Evolutionary conservation across 2,113 vertebrate genomes (phyloP).

Genomic region (Onychostruthus taczanowskii): DNA sequence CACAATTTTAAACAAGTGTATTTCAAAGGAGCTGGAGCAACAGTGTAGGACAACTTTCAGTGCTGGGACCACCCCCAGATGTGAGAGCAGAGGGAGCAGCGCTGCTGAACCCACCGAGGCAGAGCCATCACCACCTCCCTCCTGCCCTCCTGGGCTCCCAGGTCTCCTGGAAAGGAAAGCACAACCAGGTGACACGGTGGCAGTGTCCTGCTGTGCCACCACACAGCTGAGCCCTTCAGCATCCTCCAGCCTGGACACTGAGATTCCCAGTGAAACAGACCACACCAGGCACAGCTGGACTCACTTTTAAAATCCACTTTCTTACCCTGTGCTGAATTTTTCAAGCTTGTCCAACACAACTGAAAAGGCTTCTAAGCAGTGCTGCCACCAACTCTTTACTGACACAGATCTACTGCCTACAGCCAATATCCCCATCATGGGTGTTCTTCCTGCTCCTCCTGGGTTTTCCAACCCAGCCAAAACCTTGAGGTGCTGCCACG

Average conservation of each 20-base stretch:
- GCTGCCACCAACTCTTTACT: too few relatives aligned
- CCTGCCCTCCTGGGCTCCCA: accelerated
- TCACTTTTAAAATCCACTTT: not conserved
- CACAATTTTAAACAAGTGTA: not conserved
- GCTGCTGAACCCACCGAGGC: accelerated
- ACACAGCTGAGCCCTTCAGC: accelerated
- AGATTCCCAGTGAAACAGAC: not conserved
- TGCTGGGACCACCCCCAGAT: accelerated
- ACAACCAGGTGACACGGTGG: accelerated
- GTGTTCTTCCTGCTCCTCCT: not conserved
- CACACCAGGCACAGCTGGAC: accelerated
- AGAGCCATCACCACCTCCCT: not conserved
- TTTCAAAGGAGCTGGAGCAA: not conserved
- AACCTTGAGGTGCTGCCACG: not conserved
- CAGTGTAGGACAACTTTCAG: accelerated
- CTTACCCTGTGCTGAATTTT: not conserved
- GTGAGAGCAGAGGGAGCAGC: not conserved
- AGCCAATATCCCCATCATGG: accelerated
- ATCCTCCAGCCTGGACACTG: accelerated
- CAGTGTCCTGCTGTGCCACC: not conserved
- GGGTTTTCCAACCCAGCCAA: not conserved
- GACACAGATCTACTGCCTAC: not conserved
- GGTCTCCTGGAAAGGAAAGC: not conserved
- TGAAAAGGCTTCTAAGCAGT: not conserved
- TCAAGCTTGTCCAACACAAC: not conserved